Base-by-base conservation (phyloP, 2,113 vertebrate species). In the Strigops habroptila region DNA sequence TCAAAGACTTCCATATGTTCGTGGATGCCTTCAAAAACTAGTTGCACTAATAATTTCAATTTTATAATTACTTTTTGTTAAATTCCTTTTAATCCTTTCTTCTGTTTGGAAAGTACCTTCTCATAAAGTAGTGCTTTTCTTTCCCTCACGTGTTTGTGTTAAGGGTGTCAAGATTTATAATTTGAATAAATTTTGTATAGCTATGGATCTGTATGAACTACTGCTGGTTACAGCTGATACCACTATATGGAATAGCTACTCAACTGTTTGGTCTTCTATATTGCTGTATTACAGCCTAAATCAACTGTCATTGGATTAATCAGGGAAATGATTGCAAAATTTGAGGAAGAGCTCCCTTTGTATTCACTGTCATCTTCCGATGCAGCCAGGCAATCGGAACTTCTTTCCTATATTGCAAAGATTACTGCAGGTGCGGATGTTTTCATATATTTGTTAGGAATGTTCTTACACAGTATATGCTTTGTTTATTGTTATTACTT, bases 331-430 rank as follows among this genome's bases (percentile, higher is more conserved):
- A 98, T 97, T 68, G 64, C 94, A 73, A 99, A 99, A 94, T 99
- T 99, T 98, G 98, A 99, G 95, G 98, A 99, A 82, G 99, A 99
- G 44, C 99, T 99, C 30, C 99, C 99, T 7, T 92, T 99, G 35
- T 98, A 98, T 52, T 97, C 98, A 9, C 96, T 98, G 35, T 88
- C 98, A 28, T 92, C 98, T 37, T 96, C 82, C 64, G 98, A 98
- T 37, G 97, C 93, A 60, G 97, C 97, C 77, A 98, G 97, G 82
- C 98, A 98, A 52, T 97, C 97, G 1, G 98, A 99, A 90, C 98
- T 99, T 78, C 98, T 99, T 43, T 97, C 98, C 10, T 98, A 98
- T 43, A 98, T 99, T 91, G 97, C 99, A 37, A 97, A 98, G 88
- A 97, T 99, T 88, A 98, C 97, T 43, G 98, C 99, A 96, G 99